phyloP scores from a whole-genome alignment of 2,797 vertebrate genomes.

The Chaenodraco wilsoni region DNA sequence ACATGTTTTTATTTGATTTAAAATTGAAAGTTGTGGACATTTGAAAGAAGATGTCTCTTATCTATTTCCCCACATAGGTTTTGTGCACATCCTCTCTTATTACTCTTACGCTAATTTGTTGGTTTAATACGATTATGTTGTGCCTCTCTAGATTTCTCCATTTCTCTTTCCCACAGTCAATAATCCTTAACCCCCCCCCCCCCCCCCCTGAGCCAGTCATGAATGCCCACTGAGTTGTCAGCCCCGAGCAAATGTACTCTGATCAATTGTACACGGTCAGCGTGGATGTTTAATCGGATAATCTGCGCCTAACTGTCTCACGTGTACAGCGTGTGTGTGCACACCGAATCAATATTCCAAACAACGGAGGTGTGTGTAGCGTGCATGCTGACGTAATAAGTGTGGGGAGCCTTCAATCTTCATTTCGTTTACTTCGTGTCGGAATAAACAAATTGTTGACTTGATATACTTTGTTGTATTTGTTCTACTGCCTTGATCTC shows the following conservation, averaged over 20 bases:
- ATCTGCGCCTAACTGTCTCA: conserved; percentile 61
- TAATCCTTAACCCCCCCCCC: conserved; percentile 46
- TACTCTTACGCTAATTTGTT: conserved; percentile 58
- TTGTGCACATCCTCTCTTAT: not conserved
- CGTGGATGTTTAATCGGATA: conserved; percentile 69
- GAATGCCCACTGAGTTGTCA: conserved; percentile 53
- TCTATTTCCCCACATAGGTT: not conserved
- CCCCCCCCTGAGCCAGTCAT: conserved; percentile 37
- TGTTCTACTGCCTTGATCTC: not conserved
- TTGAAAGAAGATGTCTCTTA: conserved; percentile 3
- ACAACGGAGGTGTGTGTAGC: conserved; percentile 21
- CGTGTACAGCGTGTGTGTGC: not conserved
- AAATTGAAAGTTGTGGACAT: no score
- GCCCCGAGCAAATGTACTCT: conserved; percentile 51
- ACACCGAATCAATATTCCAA: conserved; percentile 45
- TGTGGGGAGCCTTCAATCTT: conserved; percentile 8
- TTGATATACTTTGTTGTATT: not conserved
- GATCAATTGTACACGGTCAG: conserved; percentile 68
- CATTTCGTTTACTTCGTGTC: conserved; percentile 18
- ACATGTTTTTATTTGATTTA: not conserved
- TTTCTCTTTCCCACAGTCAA: conserved; percentile 65
- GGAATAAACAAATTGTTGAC: conserved; percentile 18
- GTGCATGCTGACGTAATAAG: conserved; percentile 34
- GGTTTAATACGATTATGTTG: conserved; percentile 70
- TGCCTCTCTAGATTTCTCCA: conserved; percentile 56